These are phyloP conservation scores for Ara ararauna DNA, from an alignment of 2,797 vertebrate species.

Conservation along the genomic window DNA sequence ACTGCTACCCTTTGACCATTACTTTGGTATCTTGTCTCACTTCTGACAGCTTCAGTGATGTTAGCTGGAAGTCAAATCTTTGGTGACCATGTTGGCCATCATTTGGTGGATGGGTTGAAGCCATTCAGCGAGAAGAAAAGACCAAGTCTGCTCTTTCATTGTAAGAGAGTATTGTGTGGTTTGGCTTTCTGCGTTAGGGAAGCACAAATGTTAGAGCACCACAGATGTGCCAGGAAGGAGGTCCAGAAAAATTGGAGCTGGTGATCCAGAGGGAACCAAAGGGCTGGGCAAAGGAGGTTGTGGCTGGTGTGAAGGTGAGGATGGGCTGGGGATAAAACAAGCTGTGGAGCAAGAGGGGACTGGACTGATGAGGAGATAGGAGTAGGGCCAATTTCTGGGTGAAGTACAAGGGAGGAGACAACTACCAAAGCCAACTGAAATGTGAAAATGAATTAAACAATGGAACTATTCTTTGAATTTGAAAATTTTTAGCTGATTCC, in stretches of 20 bases:
- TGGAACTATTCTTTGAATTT: not conserved
- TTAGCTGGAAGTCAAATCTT: not conserved
- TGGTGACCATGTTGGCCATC: not conserved
- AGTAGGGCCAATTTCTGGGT: not conserved
- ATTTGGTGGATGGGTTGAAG: not conserved
- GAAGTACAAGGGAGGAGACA: not conserved
- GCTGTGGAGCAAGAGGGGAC: too few species aligned
- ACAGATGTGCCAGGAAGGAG: not conserved
- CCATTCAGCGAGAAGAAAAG: not conserved
- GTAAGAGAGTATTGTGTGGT: not conserved
- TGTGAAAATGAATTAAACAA: not conserved
- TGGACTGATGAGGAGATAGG: not conserved
- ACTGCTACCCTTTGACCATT: not conserved
- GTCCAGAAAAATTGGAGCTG: not conserved
- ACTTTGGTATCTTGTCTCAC: not conserved
- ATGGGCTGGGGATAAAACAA: not conserved
- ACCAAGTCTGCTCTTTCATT: fast-evolving
- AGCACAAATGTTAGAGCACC: not conserved
- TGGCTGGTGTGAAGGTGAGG: not conserved
- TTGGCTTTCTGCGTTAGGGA: not conserved
- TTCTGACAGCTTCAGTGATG: not conserved
- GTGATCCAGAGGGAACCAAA: not conserved
- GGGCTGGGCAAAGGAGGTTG: not conserved
- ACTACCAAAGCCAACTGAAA: not conserved
- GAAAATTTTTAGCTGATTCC: not conserved